Evolutionary conservation across 2,888 invertebrate species (phyloP).

Genomic region (Stenchaetothrips biformis): DNA sequence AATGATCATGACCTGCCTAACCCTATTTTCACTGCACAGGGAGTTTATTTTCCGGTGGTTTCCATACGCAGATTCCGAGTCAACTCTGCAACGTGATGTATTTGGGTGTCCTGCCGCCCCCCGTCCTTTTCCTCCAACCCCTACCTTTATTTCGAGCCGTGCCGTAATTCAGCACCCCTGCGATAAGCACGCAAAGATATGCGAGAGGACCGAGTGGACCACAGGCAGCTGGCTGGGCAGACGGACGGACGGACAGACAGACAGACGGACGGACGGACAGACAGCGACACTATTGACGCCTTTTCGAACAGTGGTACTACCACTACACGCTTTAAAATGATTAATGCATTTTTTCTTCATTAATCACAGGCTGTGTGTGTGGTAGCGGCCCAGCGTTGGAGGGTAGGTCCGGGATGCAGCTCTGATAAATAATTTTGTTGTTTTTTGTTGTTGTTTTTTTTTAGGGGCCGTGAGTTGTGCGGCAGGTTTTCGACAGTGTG

Average conservation of each 20-base stretch:
- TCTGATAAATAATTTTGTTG: neutral
- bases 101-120: neutral
- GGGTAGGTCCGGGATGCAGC: neutral
- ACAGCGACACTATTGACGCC: neutral
- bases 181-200: neutral
- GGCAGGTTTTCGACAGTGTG: neutral
- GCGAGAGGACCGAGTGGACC: neutral
- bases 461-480: neutral
- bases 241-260: no score
- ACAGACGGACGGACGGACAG: neutral
- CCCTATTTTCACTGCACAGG: no score
- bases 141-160: neutral
- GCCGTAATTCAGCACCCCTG: slow-evolving; percentile 14
- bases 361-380: neutral
- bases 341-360: slow-evolving; percentile 10
- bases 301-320: no score
- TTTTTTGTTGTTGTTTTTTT: neutral
- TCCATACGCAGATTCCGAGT: neutral
- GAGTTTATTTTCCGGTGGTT: no score
- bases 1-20: neutral
- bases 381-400: neutral
- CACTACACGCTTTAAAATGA: neutral
- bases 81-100: neutral
- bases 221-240: neutral
- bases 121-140: neutral